Percentiles rank a stretch among this genome's conserved stretches.
Conservation (phyloP, 2,113 vertebrate species). For the Corythaeola cristata region DNA sequence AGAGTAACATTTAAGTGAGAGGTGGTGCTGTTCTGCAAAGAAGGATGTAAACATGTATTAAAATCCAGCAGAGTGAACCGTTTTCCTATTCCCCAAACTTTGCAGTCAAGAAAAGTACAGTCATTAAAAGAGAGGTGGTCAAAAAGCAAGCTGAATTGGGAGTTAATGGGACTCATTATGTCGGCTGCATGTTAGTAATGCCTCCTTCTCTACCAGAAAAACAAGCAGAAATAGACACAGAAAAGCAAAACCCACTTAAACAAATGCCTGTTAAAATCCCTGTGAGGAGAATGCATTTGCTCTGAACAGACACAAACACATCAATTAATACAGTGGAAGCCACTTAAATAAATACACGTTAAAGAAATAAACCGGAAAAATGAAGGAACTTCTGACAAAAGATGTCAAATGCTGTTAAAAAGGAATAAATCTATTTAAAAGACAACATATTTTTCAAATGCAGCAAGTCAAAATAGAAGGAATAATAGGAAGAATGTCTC, state of each 20-base stretch:
- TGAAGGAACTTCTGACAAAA: conserved; percentile 62
- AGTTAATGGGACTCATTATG: conserved; percentile 76
- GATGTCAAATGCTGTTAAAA: conserved; percentile 54
- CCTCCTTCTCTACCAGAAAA: conserved; percentile 62
- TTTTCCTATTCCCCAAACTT: conserved; percentile 65
- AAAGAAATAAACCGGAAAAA: conserved; percentile 66
- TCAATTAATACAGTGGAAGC: conserved; percentile 78
- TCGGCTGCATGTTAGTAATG: conserved; percentile 55
- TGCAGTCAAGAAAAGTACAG: conserved; percentile 63
- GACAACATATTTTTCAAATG: conserved; percentile 55
- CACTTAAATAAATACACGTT: conserved; percentile 79
- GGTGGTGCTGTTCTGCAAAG: conserved; percentile 60
- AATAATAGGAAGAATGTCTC: conserved; percentile 46
- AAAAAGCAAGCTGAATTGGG: conserved; percentile 69
- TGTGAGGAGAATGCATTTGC: conserved; percentile 65
- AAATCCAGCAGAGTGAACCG: conserved; percentile 68
- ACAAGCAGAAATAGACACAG: conserved; percentile 68
- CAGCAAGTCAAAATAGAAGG: conserved; percentile 60
- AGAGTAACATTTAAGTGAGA: conserved; percentile 69
- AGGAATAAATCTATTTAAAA: conserved; percentile 53
- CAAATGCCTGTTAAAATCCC: conserved; percentile 71
- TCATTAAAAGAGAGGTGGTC: conserved; percentile 70
- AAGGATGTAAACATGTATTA: conserved; percentile 74
- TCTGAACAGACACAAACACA: conserved; percentile 73
- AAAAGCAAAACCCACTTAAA: conserved; percentile 69